phyloP scores from a whole-genome alignment of 2,888 invertebrate genomes.

The Acrobasis consociella region DNA sequence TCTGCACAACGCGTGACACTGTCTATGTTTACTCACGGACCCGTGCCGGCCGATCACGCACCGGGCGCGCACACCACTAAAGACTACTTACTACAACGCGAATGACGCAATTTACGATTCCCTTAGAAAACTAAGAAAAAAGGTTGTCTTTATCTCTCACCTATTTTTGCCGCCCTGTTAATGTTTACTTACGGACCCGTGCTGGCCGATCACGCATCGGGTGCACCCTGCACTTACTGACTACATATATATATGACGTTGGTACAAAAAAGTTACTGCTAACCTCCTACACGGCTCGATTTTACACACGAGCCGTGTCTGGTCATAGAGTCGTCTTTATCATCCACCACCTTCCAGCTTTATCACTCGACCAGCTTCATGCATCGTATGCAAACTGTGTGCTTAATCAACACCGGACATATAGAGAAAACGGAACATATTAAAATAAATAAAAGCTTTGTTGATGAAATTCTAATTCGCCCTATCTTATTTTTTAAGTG shows the following conservation, averaged over 20 bases:
- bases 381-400: too few species aligned
- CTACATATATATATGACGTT: too few species aligned
- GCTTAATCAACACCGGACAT: too few species aligned
- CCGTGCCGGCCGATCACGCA: constrained; percentile 23
- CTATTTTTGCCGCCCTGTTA: not conserved
- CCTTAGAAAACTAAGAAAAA: not conserved
- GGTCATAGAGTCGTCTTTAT: constrained; percentile 4
- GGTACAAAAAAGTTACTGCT: too few species aligned
- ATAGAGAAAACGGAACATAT: too few species aligned
- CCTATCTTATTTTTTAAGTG: too few species aligned
- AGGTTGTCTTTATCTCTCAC: too few species aligned
- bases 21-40: constrained; percentile 21
- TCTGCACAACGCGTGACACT: constrained; percentile 62
- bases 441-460: too few species aligned
- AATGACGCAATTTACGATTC: not conserved
- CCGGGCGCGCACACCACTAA: not conserved
- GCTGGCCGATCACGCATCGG: constrained; percentile 16
- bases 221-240: not conserved
- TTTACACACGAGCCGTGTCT: constrained; percentile 21
- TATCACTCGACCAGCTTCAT: too few species aligned
- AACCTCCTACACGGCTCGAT: constrained; percentile 2
- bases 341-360: too few species aligned
- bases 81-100: not conserved
- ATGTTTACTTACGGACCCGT: constrained; percentile 22
- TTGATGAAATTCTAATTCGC: too few species aligned